Conservation (phyloP, 2,797 vertebrate genomes). For the Anguilla anguilla region DNA sequence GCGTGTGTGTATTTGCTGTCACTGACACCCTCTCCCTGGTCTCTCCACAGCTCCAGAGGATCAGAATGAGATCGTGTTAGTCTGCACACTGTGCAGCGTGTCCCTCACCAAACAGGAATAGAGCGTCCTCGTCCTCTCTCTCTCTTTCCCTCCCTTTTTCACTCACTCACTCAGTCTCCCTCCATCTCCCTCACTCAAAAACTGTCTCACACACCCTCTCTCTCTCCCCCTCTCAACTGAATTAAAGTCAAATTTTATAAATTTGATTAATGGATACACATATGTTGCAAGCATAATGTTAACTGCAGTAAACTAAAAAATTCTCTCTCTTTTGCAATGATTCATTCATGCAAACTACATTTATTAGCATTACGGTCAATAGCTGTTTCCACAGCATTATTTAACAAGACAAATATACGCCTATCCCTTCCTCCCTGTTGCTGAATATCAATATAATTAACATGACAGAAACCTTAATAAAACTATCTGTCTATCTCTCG, state of each 20-base stretch:
- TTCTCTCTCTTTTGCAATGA: background rate
- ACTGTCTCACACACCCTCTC: no score
- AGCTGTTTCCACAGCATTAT: background rate
- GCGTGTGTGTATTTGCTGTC: background rate
- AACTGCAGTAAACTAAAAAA: no score
- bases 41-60: conserved; percentile 75
- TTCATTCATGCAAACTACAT: background rate
- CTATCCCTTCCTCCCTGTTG: no score
- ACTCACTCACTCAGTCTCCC: no score
- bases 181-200: no score
- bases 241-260: no score
- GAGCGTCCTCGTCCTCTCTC: background rate
- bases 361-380: background rate
- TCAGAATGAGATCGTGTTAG: conserved; percentile 78
- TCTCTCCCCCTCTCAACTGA: no score
- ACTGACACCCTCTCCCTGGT: background rate
- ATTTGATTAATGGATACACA: no score
- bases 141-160: background rate
- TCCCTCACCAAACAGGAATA: conserved; percentile 66
- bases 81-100: conserved; percentile 75
- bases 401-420: background rate
- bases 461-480: no score
- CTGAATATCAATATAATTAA: no score
- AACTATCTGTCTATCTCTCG: background rate
- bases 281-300: no score